Evolutionary conservation across 1,140 invertebrate species (phyloP), one percentile per base, ranked within the genome.

Genomic region (Geopemphigus sp.): DNA sequence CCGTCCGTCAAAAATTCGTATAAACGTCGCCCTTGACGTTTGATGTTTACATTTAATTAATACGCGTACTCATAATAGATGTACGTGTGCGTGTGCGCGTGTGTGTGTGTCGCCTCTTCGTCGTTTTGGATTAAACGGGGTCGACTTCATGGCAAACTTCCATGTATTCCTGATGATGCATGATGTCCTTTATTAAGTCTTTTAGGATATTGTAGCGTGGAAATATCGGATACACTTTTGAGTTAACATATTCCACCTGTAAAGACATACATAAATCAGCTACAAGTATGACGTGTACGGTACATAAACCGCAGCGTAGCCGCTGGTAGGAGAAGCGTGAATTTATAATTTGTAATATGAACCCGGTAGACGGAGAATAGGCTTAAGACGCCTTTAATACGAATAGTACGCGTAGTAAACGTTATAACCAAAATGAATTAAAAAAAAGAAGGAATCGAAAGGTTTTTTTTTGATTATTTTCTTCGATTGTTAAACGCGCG

Each of bases 131-230:
- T 82, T 83, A 84, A 78, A 84, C 83, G 26, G 82, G 81, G 68
- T 92, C 91, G 81, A 92, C 90, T 86, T 96, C 95, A 85, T 96
- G 95, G 86, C 94, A 96, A 64, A 97, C 94, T 87, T 96, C 95
- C 92, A 96, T 95, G 87, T 96, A 97, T 86, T 95, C 93, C 10
- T 94, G 94, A 87, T 96, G 92, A 83, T 95, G 91, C 90, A 96
- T 94, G 83, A 96, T 94, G 84, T 94, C 93, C 87, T 95, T 96
- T 84, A 97, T 96, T 94, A 97, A 95, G 84, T 96, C 94, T 86
- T 97, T 97, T 70, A 97, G 88, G 88, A 97, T 94, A 64, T 92
- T 93, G 88, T 97, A 97, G 64, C 95, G 90, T 19, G 95, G 94
- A 84, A 97, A 92, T 86, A 97, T 94, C 56, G 95, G 95, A 85